phyloP scores from a whole-genome alignment of 2,113 vertebrate genomes.

The Pithys albifrons region DNA sequence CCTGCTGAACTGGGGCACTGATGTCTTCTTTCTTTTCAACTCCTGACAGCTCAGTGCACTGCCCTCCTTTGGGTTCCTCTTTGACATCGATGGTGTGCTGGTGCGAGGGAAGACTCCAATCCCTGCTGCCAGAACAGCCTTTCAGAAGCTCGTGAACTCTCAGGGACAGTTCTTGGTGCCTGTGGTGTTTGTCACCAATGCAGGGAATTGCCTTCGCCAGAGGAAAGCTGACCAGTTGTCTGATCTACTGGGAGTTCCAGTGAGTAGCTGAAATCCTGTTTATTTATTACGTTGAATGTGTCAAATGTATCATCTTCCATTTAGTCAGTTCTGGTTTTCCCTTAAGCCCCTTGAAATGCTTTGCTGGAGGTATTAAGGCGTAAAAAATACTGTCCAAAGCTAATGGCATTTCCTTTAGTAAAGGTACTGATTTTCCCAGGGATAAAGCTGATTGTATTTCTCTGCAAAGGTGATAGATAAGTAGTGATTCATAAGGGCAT shows the following conservation, averaged over 20 bases:
- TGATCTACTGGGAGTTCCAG: conserved; percentile 81
- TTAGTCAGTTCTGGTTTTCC: background rate
- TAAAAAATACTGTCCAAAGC: background rate
- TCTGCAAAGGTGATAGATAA: background rate
- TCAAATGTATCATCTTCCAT: background rate
- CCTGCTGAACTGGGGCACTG: too few species aligned
- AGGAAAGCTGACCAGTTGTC: conserved; percentile 86
- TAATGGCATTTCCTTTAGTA: background rate
- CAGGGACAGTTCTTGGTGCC: conserved; percentile 84
- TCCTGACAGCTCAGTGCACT: conserved; percentile 27
- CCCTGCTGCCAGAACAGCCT: conserved; percentile 81
- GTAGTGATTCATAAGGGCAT: background rate
- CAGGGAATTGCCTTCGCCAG: conserved; percentile 86
- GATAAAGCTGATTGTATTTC: background rate
- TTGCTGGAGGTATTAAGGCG: background rate
- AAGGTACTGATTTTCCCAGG: background rate
- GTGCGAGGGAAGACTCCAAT: conserved; percentile 83
- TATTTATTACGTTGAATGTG: background rate
- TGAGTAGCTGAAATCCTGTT: conserved; percentile 66
- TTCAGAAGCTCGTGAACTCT: conserved; percentile 81
- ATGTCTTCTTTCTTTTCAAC: background rate
- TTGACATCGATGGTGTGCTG: conserved; percentile 88
- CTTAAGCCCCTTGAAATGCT: background rate
- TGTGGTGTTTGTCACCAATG: conserved; percentile 90
- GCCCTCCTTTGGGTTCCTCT: conserved; percentile 83